phyloP scores from a whole-genome alignment of 2,888 invertebrate species.

The Ochropleura plecta region DNA sequence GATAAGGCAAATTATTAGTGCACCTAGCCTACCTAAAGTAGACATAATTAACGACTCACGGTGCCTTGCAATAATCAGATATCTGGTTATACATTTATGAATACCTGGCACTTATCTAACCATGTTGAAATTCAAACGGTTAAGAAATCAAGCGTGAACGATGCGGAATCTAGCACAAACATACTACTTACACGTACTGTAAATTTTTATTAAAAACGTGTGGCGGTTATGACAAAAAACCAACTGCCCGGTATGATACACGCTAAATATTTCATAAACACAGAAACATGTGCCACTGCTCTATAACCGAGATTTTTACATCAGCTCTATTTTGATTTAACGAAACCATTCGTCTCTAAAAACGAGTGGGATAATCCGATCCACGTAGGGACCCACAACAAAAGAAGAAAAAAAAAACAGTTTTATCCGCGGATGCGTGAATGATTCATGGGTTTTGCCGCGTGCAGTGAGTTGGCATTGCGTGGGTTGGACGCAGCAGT shows the following conservation, averaged over 20 bases:
- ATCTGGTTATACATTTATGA: constrained; percentile 60
- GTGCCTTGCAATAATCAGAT: constrained; percentile 49
- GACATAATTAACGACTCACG: constrained; percentile 33
- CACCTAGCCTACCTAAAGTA: constrained; percentile 15
- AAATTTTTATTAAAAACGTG: constrained; percentile 48
- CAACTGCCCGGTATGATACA: constrained; percentile 25
- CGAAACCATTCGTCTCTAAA: constrained; percentile 44
- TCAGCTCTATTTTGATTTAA: constrained; percentile 32
- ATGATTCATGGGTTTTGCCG: constrained; percentile 75
- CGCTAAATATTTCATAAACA: constrained; percentile 27
- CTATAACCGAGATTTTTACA: constrained; percentile 18
- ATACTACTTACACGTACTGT: constrained; percentile 24
- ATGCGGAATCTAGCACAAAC: constrained; percentile 60
- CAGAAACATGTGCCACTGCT: constrained; percentile 9
- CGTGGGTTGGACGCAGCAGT: constrained; percentile 64
- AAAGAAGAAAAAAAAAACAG: constrained; percentile 61
- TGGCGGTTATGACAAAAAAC: constrained; percentile 39
- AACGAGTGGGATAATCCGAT: constrained; percentile 54
- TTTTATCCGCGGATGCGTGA: constrained; percentile 68
- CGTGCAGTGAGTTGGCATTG: constrained; percentile 72
- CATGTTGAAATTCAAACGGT: constrained; percentile 66
- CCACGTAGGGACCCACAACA: constrained; percentile 47
- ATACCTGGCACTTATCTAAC: constrained; percentile 60
- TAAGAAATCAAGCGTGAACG: constrained; percentile 69
- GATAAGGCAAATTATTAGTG: constrained; percentile 30